These are phyloP conservation scores for Cryptomyrus ogoouensis DNA, from an alignment of 2,113 vertebrate species.

Conservation along the genomic window DNA sequence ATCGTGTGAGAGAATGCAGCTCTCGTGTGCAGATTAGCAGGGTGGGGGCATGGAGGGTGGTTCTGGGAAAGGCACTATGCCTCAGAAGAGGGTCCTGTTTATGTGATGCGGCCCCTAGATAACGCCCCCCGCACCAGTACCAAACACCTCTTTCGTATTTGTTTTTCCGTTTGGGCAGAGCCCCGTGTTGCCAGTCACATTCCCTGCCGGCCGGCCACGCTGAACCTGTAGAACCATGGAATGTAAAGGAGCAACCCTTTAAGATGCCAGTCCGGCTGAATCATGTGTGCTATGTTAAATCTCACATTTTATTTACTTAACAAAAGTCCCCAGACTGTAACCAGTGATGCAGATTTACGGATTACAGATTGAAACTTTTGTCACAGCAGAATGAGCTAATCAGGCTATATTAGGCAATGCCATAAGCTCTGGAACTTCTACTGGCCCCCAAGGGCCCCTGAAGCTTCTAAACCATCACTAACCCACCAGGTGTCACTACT, in stretches of 20 bases:
- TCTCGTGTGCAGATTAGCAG: background rate
- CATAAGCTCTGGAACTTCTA: background rate
- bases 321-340: background rate
- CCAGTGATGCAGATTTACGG: background rate
- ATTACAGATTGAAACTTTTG: background rate
- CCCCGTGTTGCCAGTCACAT: constrained; percentile 26
- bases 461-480: background rate
- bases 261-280: background rate
- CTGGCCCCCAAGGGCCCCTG: background rate
- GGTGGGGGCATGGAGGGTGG: background rate
- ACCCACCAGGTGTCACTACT: background rate
- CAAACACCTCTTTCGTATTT: constrained; percentile 15
- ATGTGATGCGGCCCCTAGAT: constrained; percentile 21
- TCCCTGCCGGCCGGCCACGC: constrained; percentile 17
- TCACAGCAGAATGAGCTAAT: background rate
- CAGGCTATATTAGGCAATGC: background rate
- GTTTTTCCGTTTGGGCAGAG: constrained; percentile 19
- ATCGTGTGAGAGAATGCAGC: background rate
- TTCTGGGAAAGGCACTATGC: constrained; percentile 22
- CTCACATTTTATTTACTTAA: background rate
- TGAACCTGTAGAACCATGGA: background rate
- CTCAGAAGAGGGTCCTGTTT: constrained; percentile 2
- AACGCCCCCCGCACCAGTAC: background rate
- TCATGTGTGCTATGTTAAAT: background rate
- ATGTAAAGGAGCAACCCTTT: background rate